Evolutionary conservation across 1,140 invertebrate genomes (phyloP), one percentile per base, ranked within the genome.

Genomic region (Tenebrio molitor): DNA sequence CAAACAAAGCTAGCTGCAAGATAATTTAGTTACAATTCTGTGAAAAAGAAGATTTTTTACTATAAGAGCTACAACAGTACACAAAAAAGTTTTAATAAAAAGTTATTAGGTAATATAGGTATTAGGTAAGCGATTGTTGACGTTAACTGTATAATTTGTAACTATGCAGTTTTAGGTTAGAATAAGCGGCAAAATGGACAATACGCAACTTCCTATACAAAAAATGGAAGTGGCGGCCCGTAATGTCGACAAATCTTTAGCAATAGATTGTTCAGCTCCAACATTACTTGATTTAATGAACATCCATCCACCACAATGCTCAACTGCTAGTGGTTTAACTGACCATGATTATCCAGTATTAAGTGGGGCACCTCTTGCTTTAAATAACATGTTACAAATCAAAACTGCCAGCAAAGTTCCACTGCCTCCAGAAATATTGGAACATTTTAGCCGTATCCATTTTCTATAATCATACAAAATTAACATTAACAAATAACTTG

Each of bases 371-470:
- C 88, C 92, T 25, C 79, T 89, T 25, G 89, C 89, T 67, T 85
- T 92, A 78, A 86, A 88, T 72, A 88, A 87, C 78, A 86, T 93
- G 76, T 91, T 93, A 74, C 94, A 96, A 82, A 86, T 97, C 76
- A 91, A 91, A 79, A 91, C 90, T 66, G 83, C 93, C 2, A 93
- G 91, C 77, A 95, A 93, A 86, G 90, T 96, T 36, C 93, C 95
- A 63, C 86, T 98, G 16, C 96, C 97, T 12, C 90, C 92, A 10
- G 95, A 97, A 87, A 91, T 98, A 70, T 89, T 97, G 83, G 95
- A 98, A 84, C 94, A 97, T 82, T 96, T 97, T 88, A 90, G 91
- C 76, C 93, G 94, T 96, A 94, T 92, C 91, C 89, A 93, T 91
- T 88, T 74, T 36, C 17, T 10, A 12, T n/a, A 41, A 63, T n/a